Conservation (phyloP, 2,888 invertebrate species). For the Eupithecia pulchellata region DNA sequence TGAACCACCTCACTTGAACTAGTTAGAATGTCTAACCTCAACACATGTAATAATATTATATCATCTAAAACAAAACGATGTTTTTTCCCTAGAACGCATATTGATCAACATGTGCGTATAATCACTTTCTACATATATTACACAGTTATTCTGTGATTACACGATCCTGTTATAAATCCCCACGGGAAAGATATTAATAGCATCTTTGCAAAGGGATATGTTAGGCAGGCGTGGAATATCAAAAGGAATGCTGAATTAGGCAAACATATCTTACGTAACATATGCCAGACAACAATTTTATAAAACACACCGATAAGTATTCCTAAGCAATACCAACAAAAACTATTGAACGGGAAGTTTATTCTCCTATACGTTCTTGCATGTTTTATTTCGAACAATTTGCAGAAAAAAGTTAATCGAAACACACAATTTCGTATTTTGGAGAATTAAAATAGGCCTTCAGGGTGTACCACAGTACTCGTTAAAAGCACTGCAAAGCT, state of each 20-base stretch:
- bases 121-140: not conserved
- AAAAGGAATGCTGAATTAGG: conserved; percentile 2
- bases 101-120: conserved; percentile 4
- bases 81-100: not conserved
- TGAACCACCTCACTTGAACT: too few relatives aligned
- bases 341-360: not conserved
- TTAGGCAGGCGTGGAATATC: conserved; percentile 9
- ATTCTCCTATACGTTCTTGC: not conserved
- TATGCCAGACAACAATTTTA: not conserved
- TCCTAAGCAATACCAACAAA: not conserved
- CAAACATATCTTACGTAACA: not conserved
- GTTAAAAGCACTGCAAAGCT: not conserved
- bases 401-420: not conserved
- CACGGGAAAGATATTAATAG: conserved; percentile 7
- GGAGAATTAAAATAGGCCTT: too few relatives aligned
- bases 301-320: not conserved
- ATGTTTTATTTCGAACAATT: not conserved
- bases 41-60: too few relatives aligned
- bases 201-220: conserved; percentile 10
- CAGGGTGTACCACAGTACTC: too few relatives aligned
- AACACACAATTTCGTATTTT: not conserved
- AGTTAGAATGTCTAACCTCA: too few relatives aligned
- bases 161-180: not conserved
- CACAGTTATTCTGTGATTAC: too few relatives aligned
- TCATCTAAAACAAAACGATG: not conserved